A percentile compares a stretch with the other conserved stretches of the same genome.
These are phyloP conservation scores for Cryptotermes secundus DNA, from an alignment of 1,140 invertebrate species.

Conservation along the genomic window DNA sequence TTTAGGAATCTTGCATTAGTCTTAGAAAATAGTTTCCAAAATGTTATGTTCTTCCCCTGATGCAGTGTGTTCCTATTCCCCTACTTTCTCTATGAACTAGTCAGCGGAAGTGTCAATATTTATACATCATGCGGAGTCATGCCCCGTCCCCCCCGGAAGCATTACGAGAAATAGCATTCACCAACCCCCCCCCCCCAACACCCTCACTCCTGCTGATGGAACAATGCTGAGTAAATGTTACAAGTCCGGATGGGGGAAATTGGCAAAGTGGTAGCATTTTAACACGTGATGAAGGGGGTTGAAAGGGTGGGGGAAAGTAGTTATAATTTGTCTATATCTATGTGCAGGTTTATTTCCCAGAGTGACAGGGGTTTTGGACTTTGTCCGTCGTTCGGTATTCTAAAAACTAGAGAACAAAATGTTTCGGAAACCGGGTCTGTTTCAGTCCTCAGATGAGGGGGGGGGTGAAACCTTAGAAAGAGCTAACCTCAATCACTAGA, in stretches of 20 bases:
- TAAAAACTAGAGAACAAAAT: no score
- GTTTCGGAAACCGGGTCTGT: no score
- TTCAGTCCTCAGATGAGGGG: no score
- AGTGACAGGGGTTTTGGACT: no score
- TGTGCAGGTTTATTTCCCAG: no score
- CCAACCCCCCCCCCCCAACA: background rate
- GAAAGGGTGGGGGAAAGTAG: background rate
- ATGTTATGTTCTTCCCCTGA: background rate
- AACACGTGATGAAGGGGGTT: background rate
- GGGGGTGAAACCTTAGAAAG: no score
- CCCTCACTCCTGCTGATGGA: background rate
- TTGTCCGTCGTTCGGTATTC: no score
- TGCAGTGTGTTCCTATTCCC: background rate
- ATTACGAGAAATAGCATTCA: background rate
- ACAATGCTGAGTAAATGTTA: background rate
- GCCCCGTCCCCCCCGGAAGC: background rate
- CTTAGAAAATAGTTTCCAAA: no score
- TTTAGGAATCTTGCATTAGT: no score
- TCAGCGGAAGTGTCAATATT: background rate
- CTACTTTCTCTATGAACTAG: background rate
- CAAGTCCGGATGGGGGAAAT: background rate
- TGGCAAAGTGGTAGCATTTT: background rate
- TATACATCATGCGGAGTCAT: background rate
- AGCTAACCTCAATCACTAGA: no score
- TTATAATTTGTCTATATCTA: background rate